Evolutionary conservation across 2,113 vertebrate species (phyloP).

Genomic region (Leiothrix lutea): DNA sequence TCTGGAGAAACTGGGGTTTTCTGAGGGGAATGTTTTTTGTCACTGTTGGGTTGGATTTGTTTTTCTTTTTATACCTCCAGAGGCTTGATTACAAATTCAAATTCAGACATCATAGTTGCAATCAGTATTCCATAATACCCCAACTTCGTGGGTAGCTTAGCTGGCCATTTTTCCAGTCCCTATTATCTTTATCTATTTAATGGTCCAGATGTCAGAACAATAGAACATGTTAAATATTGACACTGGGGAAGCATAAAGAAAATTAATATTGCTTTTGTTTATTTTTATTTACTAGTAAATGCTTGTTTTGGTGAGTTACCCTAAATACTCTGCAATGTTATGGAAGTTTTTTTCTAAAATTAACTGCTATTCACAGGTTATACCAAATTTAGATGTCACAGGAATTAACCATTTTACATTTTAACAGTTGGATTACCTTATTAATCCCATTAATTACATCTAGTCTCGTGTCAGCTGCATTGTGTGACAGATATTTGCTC

Average conservation of each 20-base stretch:
- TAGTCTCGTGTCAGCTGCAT: not conserved
- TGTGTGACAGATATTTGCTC: conserved; percentile 53
- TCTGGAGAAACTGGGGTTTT: not conserved
- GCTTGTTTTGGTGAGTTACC: not conserved
- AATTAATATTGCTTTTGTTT: conserved; percentile 58
- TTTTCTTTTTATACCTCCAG: not conserved
- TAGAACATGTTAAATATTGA: conserved; percentile 61
- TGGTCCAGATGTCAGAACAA: conserved; percentile 63
- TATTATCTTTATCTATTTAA: conserved; percentile 57
- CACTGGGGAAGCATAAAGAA: conserved; percentile 38
- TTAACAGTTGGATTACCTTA: not conserved
- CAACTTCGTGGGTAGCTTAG: conserved; percentile 16
- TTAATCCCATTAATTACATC: conserved; percentile 24
- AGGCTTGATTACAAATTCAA: not conserved
- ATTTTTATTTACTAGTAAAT: conserved; percentile 2
- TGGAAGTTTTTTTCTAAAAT: not conserved
- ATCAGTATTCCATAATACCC: conserved; percentile 20
- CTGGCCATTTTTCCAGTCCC: conserved; percentile 13
- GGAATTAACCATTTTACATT: not conserved
- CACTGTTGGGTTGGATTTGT: not conserved
- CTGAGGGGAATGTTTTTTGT: not conserved
- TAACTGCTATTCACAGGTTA: not conserved
- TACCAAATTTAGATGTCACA: not conserved
- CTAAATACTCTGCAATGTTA: not conserved
- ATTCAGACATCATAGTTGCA: not conserved